A percentile compares a stretch with the other conserved stretches of the same genome.
phyloP scores from a whole-genome alignment of 2,113 vertebrate species.

The Tachysurus vachellii region DNA sequence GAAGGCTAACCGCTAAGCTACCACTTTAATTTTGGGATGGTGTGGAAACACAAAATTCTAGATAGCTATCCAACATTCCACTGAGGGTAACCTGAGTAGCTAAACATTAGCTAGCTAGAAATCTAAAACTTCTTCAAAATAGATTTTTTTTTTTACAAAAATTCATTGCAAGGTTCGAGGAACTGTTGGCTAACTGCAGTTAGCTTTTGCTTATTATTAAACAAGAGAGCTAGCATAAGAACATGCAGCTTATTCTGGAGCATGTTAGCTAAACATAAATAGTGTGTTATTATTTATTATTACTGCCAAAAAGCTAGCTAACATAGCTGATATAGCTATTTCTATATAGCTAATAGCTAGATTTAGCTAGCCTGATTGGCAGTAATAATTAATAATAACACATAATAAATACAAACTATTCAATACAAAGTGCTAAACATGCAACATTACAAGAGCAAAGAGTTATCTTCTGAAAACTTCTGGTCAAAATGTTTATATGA shows the following conservation, averaged over 20 bases:
- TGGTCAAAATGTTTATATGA: neutral
- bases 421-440: neutral
- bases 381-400: neutral
- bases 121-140: neutral
- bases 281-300: no score
- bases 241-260: no score
- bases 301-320: no score
- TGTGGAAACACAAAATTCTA: neutral
- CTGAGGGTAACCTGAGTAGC: neutral
- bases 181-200: neutral
- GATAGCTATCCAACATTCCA: neutral
- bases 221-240: neutral
- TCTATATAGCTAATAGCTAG: neutral
- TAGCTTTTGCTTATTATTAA: neutral
- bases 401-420: neutral
- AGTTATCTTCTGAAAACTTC: neutral
- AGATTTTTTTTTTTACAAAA: neutral
- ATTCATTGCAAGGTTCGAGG: neutral
- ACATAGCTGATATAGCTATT: neutral
- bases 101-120: neutral
- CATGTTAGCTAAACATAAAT: neutral
- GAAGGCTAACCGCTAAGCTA: neutral
- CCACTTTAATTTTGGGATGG: neutral
- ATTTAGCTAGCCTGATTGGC: neutral
- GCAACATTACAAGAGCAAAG: neutral